These are phyloP conservation scores for Bombus difficillimus DNA, from an alignment of 1,140 invertebrate species.

Conservation along the genomic window DNA sequence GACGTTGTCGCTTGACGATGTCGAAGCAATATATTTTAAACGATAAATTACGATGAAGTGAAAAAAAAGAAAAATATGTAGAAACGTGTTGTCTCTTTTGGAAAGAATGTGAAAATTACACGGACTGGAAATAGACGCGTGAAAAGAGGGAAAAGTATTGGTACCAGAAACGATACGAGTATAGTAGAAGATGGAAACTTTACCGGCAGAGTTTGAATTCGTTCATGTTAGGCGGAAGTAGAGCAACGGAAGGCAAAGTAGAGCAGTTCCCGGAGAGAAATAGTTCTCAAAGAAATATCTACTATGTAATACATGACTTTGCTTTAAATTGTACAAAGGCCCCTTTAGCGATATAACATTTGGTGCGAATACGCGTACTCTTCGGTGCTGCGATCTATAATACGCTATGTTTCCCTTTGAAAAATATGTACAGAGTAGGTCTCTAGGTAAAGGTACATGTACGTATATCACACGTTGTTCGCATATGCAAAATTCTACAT, in stretches of 20 bases:
- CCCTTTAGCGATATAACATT: conserved; percentile 56
- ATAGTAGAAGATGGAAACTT: conserved; percentile 49
- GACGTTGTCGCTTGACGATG: background rate
- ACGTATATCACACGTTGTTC: background rate
- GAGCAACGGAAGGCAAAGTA: conserved; percentile 50
- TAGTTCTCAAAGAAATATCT: conserved; percentile 62
- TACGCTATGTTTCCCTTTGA: conserved; percentile 28
- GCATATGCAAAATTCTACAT: background rate
- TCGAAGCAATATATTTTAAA: background rate
- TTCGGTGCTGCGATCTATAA: conserved; percentile 31
- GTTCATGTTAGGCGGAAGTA: conserved; percentile 44
- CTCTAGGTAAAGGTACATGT: background rate
- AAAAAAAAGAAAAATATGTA: no score
- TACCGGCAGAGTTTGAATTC: conserved; percentile 49
- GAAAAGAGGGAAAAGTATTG: background rate
- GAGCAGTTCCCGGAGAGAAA: conserved; percentile 51
- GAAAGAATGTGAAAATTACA: background rate
- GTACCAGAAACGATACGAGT: conserved; percentile 1
- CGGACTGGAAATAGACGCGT: background rate
- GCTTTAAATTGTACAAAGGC: conserved; percentile 62
- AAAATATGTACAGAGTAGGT: conserved; percentile 15
- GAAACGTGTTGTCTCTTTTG: no score
- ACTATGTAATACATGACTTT: conserved; percentile 61
- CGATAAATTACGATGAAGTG: background rate
- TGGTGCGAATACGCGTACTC: conserved; percentile 13